Conservation (phyloP, 2,797 vertebrate genomes). For the Sitta carolinensis region DNA sequence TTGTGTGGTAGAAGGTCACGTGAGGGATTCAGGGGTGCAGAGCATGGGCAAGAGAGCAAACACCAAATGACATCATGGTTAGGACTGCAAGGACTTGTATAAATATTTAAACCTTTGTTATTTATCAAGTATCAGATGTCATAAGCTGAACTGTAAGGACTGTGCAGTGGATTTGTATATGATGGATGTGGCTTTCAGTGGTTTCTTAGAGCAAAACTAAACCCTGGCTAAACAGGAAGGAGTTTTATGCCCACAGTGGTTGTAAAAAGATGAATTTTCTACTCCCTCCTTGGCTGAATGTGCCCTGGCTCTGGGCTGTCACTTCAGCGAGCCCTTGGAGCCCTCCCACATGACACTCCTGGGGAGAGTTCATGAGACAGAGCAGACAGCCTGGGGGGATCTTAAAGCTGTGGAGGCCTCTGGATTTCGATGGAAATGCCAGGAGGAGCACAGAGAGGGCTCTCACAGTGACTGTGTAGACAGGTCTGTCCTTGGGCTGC, state of each 20-base stretch:
- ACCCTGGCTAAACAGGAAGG: not conserved
- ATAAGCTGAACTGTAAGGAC: not conserved
- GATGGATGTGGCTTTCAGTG: not conserved
- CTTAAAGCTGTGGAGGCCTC: not conserved
- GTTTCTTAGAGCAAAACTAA: not conserved
- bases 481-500: not conserved
- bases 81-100: not conserved
- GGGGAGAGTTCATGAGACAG: rapidly evolving
- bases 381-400: not conserved
- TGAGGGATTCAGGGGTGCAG: not conserved
- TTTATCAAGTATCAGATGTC: not conserved
- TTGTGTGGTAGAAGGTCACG: not conserved
- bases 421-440: not conserved
- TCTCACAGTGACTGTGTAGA: not conserved
- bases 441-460: not conserved
- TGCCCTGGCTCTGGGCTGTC: not conserved
- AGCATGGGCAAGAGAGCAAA: not conserved
- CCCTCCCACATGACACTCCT: not conserved
- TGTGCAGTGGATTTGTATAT: not conserved
- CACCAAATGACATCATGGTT: not conserved
- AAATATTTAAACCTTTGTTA: not conserved
- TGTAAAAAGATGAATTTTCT: not conserved
- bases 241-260: not conserved
- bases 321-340: not conserved
- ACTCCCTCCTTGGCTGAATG: not conserved